Evolutionary conservation across 2,888 invertebrate genomes (phyloP).

Genomic region (Bombylius discolor): DNA sequence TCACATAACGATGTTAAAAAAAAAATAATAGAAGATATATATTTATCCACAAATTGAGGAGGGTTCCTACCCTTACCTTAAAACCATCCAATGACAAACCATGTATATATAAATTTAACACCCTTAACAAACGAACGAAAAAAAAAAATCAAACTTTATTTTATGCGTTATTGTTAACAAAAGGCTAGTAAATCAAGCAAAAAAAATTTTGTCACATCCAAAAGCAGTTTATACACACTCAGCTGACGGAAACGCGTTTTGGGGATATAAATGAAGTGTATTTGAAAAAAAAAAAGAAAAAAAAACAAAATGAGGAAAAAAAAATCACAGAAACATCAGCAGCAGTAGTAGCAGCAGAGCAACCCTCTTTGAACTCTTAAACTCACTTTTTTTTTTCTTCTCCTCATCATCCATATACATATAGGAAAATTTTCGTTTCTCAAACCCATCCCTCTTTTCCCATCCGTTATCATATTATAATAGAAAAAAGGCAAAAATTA

Average conservation of each 20-base stretch:
- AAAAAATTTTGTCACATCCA: constrained; percentile 8
- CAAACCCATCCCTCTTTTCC: neutral
- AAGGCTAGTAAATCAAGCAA: constrained; percentile 5
- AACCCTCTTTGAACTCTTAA: no score
- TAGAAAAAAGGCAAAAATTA: neutral
- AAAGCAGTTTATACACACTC: constrained; percentile 7
- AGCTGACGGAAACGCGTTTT: constrained; percentile 3
- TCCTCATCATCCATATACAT: no score
- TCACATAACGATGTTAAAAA: no score
- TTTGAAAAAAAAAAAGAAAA: neutral
- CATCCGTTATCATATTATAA: neutral
- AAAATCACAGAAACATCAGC: no score
- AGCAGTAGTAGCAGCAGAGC: no score
- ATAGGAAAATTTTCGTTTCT: no score
- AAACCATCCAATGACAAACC: neutral
- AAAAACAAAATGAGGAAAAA: neutral
- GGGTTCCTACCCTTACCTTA: neutral
- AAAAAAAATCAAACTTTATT: no score
- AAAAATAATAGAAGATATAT: neutral
- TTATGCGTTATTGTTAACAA: constrained; percentile 1
- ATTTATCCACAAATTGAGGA: neutral
- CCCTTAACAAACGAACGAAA: neutral
- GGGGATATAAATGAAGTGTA: constrained; percentile 3
- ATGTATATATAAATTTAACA: neutral
- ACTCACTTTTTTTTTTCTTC: no score